Evolutionary conservation across 2,888 invertebrate species (phyloP).

Genomic region (Drosophila sordidula): DNA sequence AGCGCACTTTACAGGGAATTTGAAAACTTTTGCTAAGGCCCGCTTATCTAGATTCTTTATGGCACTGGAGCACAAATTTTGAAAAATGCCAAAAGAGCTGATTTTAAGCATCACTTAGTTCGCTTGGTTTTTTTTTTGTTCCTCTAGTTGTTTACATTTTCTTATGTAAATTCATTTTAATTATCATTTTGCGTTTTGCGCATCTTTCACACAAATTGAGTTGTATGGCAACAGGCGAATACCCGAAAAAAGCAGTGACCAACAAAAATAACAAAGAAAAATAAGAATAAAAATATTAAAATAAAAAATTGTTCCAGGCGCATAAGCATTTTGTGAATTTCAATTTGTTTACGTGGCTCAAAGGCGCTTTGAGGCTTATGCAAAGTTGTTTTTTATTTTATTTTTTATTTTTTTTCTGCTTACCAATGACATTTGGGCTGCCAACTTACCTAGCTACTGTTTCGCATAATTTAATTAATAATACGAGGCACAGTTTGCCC

Average conservation of each 20-base stretch:
- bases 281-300: slow-evolving; percentile 49
- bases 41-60: slow-evolving; percentile 5
- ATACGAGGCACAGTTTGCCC: slow-evolving; percentile 16
- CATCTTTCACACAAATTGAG: slow-evolving; percentile 62
- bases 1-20: slow-evolving; percentile 23
- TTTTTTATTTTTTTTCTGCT: not conserved
- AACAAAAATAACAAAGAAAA: slow-evolving; percentile 9
- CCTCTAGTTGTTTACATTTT: slow-evolving; percentile 42
- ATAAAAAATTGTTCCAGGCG: slow-evolving; percentile 44
- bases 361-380: slow-evolving; percentile 46
- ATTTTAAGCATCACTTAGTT: slow-evolving; percentile 35
- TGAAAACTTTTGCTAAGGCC: not conserved
- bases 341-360: slow-evolving; percentile 62
- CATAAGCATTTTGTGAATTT: slow-evolving; percentile 72
- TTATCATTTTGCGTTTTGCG: slow-evolving; percentile 66
- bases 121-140: slow-evolving; percentile 18
- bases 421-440: slow-evolving; percentile 7
- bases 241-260: not conserved
- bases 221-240: slow-evolving; percentile 37
- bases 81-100: slow-evolving; percentile 30
- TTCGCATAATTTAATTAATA: slow-evolving; percentile 62
- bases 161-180: slow-evolving; percentile 77
- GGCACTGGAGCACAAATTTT: slow-evolving; percentile 26
- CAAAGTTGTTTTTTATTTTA: slow-evolving; percentile 22
- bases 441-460: slow-evolving; percentile 12